Evolutionary conservation across 2,888 invertebrate species (phyloP).

Genomic region (Zaprionus bogoriensis): DNA sequence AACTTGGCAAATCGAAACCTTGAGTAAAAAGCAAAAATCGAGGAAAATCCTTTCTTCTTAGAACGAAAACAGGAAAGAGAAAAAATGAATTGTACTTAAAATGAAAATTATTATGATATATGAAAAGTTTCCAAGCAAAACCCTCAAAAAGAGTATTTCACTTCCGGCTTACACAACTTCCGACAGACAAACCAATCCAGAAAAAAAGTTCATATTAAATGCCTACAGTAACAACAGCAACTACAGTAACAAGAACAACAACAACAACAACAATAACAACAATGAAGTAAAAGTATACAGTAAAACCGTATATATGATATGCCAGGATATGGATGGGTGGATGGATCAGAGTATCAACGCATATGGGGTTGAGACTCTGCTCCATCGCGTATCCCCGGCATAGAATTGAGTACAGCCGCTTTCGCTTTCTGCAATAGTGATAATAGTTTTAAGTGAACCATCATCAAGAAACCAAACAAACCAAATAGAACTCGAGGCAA

Average conservation of each 20-base stretch:
- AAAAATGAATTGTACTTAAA: slow-evolving; percentile 27
- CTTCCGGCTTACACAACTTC: slow-evolving; percentile 63
- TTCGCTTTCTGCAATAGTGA: slow-evolving; percentile 83
- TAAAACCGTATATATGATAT: slow-evolving; percentile 8
- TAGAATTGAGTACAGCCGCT: slow-evolving; percentile 77
- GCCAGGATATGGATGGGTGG: slow-evolving; percentile 10
- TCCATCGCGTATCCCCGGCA: slow-evolving; percentile 12
- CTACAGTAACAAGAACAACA: slow-evolving; percentile 22
- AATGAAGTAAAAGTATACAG: slow-evolving; percentile 39
- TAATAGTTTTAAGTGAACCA: slow-evolving; percentile 82
- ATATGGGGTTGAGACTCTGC: not conserved
- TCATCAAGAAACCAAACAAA: slow-evolving; percentile 58
- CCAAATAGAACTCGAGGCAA: slow-evolving; percentile 42
- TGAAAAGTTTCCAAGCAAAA: slow-evolving; percentile 18
- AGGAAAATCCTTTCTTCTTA: slow-evolving; percentile 72
- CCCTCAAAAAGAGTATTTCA: slow-evolving; percentile 26
- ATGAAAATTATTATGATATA: slow-evolving; percentile 27
- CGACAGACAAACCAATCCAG: slow-evolving; percentile 34
- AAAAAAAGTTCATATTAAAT: slow-evolving; percentile 62
- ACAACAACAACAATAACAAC: slow-evolving; percentile 51
- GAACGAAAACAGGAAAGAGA: slow-evolving; percentile 45
- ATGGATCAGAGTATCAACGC: not conserved
- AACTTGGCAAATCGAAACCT: slow-evolving; percentile 50
- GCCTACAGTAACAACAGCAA: slow-evolving; percentile 63
- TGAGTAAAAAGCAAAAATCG: slow-evolving; percentile 35